Base-by-base conservation (phyloP, 2,797 vertebrate genomes). In the Loriculus beryllinus region DNA sequence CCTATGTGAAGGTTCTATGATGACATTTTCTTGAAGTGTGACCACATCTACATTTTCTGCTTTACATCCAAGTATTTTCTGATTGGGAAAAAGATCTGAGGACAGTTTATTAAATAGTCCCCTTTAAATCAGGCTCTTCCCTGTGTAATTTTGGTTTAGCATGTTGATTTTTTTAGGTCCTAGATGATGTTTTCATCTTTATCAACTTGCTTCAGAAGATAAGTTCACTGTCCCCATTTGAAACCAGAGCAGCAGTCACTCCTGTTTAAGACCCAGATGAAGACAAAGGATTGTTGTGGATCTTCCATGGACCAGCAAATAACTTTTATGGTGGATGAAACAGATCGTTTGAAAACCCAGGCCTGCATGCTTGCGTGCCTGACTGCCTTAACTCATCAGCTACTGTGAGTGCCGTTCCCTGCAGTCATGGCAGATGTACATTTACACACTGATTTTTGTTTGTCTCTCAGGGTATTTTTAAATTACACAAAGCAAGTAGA, bases 331-430 rank as follows among this genome's bases (percentile, higher is more conserved):
- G 49, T 76, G 95, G 85, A 65, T 47, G 90, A 87, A 96, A 54
- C 79, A 40, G 94, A 90, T 94, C 35, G 48, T 94, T 93, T 86
- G 2, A 71, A 91, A 97, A 76, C 93, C 87, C 92, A 67, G 95
- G 95, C 94, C 96, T 64, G 91, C 77, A 71, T 77, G 93, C 92
- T 90, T 82, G 82, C 79, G 9, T 72, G 86, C 90, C 65, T 52
- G 93, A 93, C 96, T 77, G 75, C 68, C 93, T 85, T 91, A 92
- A 78, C 40, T 39, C 76, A 10, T 64, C 94, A 88, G 93, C 59
- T 47, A 70, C 33, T 89, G 90, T 69, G 92, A 71, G 51, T 3
- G 75, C 95, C 22, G 59, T 67, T 71, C 92, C 86, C 62, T 94
- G 71, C 40, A 62, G 84, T 28, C 54, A 70, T 11, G 86, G 86